These are phyloP conservation scores for Halcyon chelicuti DNA, from an alignment of 2,797 vertebrate species.

Conservation along the genomic window DNA sequence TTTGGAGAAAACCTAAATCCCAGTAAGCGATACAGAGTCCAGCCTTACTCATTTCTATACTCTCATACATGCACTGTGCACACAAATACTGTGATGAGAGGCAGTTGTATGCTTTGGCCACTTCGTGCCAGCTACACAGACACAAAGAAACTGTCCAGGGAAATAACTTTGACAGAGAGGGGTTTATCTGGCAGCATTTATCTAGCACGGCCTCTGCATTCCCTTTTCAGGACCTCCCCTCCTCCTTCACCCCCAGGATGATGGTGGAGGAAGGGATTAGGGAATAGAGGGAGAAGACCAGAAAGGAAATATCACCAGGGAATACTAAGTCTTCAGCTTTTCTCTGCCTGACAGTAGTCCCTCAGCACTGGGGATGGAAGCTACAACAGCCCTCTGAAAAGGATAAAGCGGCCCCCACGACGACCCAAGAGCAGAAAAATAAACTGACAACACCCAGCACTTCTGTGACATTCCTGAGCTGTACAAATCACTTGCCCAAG, in stretches of 20 bases:
- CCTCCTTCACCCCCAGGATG: slow-evolving; percentile 45
- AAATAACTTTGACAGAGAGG: slow-evolving; percentile 68
- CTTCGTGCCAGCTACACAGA: slow-evolving; percentile 59
- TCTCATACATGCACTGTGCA: background rate
- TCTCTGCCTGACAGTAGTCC: slow-evolving; percentile 49
- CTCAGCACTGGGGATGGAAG: slow-evolving; percentile 12
- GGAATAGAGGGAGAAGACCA: slow-evolving; percentile 32
- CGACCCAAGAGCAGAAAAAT: slow-evolving; percentile 15
- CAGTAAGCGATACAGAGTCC: background rate
- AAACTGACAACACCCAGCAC: slow-evolving; percentile 19
- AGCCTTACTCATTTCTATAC: background rate
- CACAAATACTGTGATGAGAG: slow-evolving; percentile 14
- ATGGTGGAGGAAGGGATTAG: slow-evolving; percentile 27
- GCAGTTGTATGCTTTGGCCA: slow-evolving; percentile 39
- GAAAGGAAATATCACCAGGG: slow-evolving; percentile 14
- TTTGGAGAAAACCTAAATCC: slow-evolving; percentile 16
- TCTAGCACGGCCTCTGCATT: slow-evolving; percentile 43
- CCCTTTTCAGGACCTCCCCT: slow-evolving; percentile 52
- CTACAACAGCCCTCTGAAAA: slow-evolving; percentile 32
- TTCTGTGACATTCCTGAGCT: slow-evolving; percentile 44
- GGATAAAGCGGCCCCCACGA: background rate
- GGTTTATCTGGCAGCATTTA: slow-evolving; percentile 65
- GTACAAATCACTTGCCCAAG: slow-evolving; percentile 27
- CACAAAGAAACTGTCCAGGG: slow-evolving; percentile 62
- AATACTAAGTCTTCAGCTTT: slow-evolving; percentile 61